Conservation (phyloP, 2,888 invertebrate species). For the Trissonchulus sp. region DNA sequence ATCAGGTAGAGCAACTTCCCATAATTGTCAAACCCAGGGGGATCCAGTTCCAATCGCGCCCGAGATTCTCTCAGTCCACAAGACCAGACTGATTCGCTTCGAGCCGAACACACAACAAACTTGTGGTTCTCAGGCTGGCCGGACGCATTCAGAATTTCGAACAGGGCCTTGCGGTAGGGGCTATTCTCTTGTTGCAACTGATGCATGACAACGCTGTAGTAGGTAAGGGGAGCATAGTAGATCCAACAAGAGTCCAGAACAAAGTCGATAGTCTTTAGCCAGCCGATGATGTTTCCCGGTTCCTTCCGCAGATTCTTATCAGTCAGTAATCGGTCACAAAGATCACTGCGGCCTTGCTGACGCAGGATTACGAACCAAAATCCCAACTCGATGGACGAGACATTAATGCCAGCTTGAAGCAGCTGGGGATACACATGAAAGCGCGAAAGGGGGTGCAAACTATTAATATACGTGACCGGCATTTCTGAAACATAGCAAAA, state of each 20-base stretch:
- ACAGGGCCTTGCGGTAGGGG: too few species aligned
- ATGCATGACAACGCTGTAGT: slow-evolving; percentile 6
- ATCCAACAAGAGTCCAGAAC: too few species aligned
- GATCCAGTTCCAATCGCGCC: background rate
- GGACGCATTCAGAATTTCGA: background rate
- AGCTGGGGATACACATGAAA: too few species aligned
- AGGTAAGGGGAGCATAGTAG: too few species aligned
- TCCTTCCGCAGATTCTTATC: background rate
- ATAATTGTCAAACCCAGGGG: background rate
- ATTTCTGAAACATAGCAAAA: too few species aligned
- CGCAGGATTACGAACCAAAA: slow-evolving; percentile 11
- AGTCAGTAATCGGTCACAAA: background rate
- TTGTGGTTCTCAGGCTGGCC: background rate
- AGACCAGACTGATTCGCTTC: background rate
- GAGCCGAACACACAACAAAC: slow-evolving; percentile 21
- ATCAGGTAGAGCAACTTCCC: background rate
- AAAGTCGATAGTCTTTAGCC: background rate
- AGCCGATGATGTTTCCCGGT: background rate
- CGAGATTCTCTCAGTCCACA: background rate
- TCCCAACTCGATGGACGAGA: background rate
- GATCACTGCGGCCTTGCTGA: slow-evolving; percentile 6
- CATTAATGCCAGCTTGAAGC: background rate
- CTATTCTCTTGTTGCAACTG: background rate
- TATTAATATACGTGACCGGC: slow-evolving; percentile 1
- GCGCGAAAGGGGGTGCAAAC: background rate